These are phyloP conservation scores for Stegodyphus mimosarum DNA, from an alignment of 1,140 invertebrate species.

Conservation along the genomic window DNA sequence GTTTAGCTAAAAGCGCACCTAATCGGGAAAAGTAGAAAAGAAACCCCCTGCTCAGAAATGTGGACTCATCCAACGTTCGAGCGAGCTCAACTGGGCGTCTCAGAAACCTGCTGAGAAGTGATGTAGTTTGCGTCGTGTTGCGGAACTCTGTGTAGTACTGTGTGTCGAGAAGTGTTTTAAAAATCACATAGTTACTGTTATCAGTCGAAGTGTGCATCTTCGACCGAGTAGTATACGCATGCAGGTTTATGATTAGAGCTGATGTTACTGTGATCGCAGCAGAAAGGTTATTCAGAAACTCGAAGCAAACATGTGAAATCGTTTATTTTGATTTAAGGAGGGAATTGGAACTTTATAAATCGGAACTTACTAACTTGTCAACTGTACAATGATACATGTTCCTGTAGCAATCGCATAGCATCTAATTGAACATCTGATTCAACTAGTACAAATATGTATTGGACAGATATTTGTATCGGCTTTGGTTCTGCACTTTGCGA, in stretches of 20 bases:
- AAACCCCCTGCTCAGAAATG: neutral
- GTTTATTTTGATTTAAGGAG: neutral
- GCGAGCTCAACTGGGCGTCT: neutral
- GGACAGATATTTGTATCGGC: neutral
- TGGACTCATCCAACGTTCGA: neutral
- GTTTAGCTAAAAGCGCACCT: too few relatives aligned
- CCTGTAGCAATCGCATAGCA: too few relatives aligned
- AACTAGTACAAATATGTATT: conserved; percentile 1
- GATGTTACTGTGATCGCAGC: neutral
- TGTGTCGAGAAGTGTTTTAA: neutral
- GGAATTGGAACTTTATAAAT: neutral
- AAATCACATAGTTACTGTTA: neutral
- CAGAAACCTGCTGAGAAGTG: neutral
- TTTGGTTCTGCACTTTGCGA: conserved; percentile 5
- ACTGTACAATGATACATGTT: conserved; percentile 11
- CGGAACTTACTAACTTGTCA: conserved; percentile 47
- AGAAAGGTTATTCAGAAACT: neutral
- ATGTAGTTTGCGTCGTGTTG: neutral
- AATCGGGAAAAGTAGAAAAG: neutral
- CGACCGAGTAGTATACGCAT: neutral
- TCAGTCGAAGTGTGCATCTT: neutral
- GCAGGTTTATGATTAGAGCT: neutral
- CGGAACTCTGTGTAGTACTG: neutral
- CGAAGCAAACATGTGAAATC: neutral
- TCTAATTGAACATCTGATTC: neutral